Conservation (phyloP, 2,797 vertebrate species). For the Monodelphis domestica region DNA sequence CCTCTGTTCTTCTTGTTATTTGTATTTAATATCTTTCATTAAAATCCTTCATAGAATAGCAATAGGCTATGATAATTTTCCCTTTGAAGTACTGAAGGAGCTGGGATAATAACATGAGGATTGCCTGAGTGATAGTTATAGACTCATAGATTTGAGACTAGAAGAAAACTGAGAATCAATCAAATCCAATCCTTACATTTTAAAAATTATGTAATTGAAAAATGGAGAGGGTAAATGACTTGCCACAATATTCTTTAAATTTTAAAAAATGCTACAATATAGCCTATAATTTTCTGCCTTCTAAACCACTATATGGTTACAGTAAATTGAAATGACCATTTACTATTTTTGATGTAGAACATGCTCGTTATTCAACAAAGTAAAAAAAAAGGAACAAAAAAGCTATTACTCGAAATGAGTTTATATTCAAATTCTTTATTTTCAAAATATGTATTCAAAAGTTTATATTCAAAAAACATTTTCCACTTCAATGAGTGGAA, state of each 20-base stretch:
- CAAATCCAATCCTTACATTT: neutral
- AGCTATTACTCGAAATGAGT: neutral
- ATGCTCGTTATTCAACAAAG: neutral
- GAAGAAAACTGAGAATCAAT: neutral
- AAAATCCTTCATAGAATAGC: neutral
- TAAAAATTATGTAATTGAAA: neutral
- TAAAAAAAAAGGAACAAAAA: neutral
- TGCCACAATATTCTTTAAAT: neutral
- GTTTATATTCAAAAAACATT: neutral
- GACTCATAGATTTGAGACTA: neutral
- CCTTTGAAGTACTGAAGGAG: neutral
- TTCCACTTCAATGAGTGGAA: neutral
- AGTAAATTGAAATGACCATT: neutral
- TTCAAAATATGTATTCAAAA: neutral
- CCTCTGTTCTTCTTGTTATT: neutral
- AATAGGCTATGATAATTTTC: neutral
- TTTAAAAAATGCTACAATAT: neutral
- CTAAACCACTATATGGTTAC: neutral
- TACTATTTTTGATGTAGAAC: neutral
- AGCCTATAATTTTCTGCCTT: neutral
- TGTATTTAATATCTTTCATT: neutral
- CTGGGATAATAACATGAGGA: neutral
- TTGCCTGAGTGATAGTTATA: neutral
- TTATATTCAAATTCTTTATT: neutral
- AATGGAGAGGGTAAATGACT: neutral